Evolutionary conservation across 2,888 invertebrate species (phyloP).

Genomic region (Eristalis tenax): DNA sequence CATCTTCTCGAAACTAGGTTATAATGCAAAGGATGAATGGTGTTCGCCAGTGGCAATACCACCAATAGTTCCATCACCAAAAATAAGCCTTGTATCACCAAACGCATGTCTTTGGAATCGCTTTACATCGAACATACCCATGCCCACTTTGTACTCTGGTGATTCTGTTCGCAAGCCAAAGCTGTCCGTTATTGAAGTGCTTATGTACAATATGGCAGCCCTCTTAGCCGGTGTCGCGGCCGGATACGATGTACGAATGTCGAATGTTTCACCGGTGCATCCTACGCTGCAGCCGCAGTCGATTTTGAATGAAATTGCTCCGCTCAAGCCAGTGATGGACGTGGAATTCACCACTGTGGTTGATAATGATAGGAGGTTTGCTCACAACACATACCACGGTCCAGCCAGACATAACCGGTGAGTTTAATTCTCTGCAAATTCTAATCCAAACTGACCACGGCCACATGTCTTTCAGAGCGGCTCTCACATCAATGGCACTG

Average conservation of each 20-base stretch:
- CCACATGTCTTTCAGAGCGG: constrained; percentile 65
- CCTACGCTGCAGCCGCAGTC: constrained; percentile 89
- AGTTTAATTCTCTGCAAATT: constrained; percentile 70
- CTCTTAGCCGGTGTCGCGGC: constrained; percentile 94
- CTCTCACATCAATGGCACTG: constrained; percentile 76
- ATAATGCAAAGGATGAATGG: constrained; percentile 80
- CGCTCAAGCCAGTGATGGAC: constrained; percentile 77
- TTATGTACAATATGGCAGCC: constrained; percentile 94
- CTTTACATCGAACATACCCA: constrained; percentile 84
- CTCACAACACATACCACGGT: constrained; percentile 95
- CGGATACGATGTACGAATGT: constrained; percentile 95
- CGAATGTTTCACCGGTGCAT: constrained; percentile 92
- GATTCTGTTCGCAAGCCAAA: constrained; percentile 83
- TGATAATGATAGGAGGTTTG: constrained; percentile 76
- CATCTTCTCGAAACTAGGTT: constrained; percentile 73
- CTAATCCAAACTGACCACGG: not conserved
- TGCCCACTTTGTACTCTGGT: constrained; percentile 91
- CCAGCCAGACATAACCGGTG: constrained; percentile 88
- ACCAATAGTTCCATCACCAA: constrained; percentile 70
- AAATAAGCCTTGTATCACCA: constrained; percentile 79
- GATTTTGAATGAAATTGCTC: constrained; percentile 78
- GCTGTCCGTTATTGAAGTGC: constrained; percentile 81
- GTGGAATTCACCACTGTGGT: constrained; percentile 69
- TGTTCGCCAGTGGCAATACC: constrained; percentile 76
- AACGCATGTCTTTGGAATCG: constrained; percentile 80